These are phyloP conservation scores for Sogatella furcifera DNA, from an alignment of 1,140 invertebrate species.

Conservation along the genomic window DNA sequence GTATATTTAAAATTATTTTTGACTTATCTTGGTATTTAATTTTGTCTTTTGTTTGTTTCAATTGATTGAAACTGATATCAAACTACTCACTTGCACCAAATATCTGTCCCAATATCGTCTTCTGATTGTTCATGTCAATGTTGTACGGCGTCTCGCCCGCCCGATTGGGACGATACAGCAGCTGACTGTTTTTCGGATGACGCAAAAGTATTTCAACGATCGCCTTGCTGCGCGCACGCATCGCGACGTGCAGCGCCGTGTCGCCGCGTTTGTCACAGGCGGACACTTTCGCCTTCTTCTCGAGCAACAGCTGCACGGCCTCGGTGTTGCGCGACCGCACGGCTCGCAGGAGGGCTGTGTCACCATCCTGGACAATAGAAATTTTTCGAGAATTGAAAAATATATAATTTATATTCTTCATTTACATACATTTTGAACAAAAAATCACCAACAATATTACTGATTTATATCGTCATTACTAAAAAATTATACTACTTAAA, in stretches of 20 bases:
- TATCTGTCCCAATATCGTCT: conserved; percentile 89
- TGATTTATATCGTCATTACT: no score
- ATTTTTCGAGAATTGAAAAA: no score
- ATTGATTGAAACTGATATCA: no score
- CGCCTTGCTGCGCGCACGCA: conserved; percentile 64
- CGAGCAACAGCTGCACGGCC: conserved; percentile 82
- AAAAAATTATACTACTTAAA: no score
- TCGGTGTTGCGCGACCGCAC: conserved; percentile 85
- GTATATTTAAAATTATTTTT: no score
- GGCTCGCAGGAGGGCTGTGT: conserved; percentile 84
- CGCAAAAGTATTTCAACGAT: conserved; percentile 90
- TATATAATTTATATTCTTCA: no score
- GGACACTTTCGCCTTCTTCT: conserved; percentile 87
- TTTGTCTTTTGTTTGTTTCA: no score
- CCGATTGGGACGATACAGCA: conserved; percentile 91
- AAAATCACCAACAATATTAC: no score
- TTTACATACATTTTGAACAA: no score
- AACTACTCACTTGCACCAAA: conserved; percentile 77
- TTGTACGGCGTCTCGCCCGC: conserved; percentile 95
- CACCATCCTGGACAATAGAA: conserved; percentile 80
- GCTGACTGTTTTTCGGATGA: conserved; percentile 92
- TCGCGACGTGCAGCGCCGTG: conserved; percentile 92
- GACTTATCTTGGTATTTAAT: no score
- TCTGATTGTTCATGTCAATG: conserved; percentile 89
- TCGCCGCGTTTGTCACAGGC: conserved; percentile 93